Base-by-base conservation (phyloP, 1,140 invertebrate genomes). In the Probaryconus sp. region DNA sequence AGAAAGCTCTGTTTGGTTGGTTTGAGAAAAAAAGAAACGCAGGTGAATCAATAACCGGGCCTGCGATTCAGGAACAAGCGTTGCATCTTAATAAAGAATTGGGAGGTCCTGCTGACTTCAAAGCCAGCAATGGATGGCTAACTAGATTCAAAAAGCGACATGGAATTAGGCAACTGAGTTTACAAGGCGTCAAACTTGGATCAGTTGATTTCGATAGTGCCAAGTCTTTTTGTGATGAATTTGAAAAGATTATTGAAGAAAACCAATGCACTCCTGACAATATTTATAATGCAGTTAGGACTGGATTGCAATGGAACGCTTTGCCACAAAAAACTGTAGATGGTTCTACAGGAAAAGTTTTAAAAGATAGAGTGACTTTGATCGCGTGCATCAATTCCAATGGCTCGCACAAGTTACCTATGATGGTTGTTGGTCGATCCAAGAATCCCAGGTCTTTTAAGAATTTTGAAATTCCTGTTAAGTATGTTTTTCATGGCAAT, bases 81-180 rank as follows among this genome's bases (percentile, higher is more conserved):
- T 30, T 58, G n/a, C 17, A 38, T n/a, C 13, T 76, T 6, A 76
- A 76, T 28, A 31, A 51, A 24, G 30, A 64, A 33, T 24, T 76
- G 1, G 67, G 67, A 20, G 73, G 73, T 26, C 50, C 67, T 5
- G 11, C 51, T 6, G 58, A 71, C 24, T 76, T 76, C 30, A 76
- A 71, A 50, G 73, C 73, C 0, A 76, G 73, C n/a, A 60, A 51
- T 24, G 73, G 73, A 1, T 76, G 73, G 73, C 35, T 76, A 9
- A 38, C 58, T 1, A 53, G 67, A 5, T 76, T 76, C 18, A 76
- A 76, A 56, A 73, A 72, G 26, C 35, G 69, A 0, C 69, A 72
- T 40, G 69, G 69, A 2, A 72, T 72, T 6, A 33, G 69, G 14
- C 69, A 72, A 31, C 2, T 72, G n/a, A 65, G 60, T 53, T 18